phyloP scores from a whole-genome alignment of 2,113 vertebrate genomes.

The Apeltes quadracus region DNA sequence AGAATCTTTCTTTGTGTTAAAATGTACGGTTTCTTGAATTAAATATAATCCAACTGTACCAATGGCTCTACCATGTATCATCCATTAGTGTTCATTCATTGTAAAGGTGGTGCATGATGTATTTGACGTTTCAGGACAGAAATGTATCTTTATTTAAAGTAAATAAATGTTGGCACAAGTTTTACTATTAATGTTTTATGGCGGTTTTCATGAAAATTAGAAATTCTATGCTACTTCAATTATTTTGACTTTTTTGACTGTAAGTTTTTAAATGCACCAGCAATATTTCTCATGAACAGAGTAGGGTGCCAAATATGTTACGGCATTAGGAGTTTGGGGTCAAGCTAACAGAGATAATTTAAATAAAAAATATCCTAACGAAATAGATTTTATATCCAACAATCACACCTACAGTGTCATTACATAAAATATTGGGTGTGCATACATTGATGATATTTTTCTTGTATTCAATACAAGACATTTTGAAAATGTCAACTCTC shows the following conservation, averaged over 20 bases:
- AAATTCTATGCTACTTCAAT: background rate
- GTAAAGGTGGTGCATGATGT: background rate
- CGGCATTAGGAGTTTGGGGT: background rate
- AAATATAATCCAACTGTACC: background rate
- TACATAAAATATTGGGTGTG: too few species aligned
- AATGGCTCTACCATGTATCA: background rate
- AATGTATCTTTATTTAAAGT: background rate
- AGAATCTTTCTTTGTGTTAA: background rate
- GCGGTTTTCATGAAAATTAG: background rate
- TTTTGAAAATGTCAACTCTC: too few species aligned
- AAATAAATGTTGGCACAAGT: background rate
- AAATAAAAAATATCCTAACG: background rate
- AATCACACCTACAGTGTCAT: too few species aligned
- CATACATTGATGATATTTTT: background rate
- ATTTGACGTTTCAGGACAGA: background rate
- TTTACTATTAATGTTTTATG: background rate
- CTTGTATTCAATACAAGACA: background rate
- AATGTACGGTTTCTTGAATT: background rate
- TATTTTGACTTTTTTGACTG: background rate
- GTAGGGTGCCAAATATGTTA: too few species aligned
- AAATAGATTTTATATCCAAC: background rate
- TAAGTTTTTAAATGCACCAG: background rate
- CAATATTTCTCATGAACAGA: too few species aligned
- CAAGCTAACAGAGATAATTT: background rate
- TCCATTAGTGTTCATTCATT: background rate